Evolutionary conservation across 2,113 vertebrate genomes (phyloP), one percentile per base, ranked within the genome.

Genomic region (Bufo bufo): DNA sequence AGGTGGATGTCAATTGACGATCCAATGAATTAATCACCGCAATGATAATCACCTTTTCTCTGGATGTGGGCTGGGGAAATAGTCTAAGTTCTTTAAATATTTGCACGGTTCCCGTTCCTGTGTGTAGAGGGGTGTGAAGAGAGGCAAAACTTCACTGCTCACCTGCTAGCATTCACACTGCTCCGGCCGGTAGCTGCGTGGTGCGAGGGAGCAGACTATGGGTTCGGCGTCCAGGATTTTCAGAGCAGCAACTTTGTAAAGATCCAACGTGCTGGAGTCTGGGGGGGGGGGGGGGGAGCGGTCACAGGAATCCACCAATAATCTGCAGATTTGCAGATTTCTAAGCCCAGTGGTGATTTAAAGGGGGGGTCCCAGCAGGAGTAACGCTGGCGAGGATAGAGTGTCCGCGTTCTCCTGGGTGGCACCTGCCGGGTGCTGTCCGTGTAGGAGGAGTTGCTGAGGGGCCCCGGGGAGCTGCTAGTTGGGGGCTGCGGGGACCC

Each of bases 191-290:
- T n/a, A n/a, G n/a, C n/a, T n/a, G n/a, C n/a, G n/a, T n/a, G n/a
- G n/a, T n/a, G n/a, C n/a, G n/a, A n/a, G n/a, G n/a, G n/a, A n/a
- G n/a, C n/a, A n/a, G n/a, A n/a, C n/a, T n/a, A n/a, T n/a, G n/a
- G n/a, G n/a, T n/a, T n/a, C n/a, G n/a, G n/a, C n/a, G n/a, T n/a
- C n/a, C n/a, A n/a, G n/a, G n/a, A n/a, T n/a, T n/a, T n/a, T n/a
- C 82, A 83, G 82, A 83, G 61, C 45, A 83, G 61, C 33, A 19
- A 19, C 47, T 45, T 77, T 61, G 12, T 6, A 13, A 6, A 19
- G 2, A 58, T 54, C 56, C 83, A 85, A 52, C 66, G 82, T 84
- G 50, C 71, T 75, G 59, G 45, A 75, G 23, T 13, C 59, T 6
- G 52, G 19, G 17, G 9, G 45, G 17, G 58, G 50, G 14, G 13